Conservation (phyloP, 1,140 invertebrate genomes). For the Reticulitermes speratus region DNA sequence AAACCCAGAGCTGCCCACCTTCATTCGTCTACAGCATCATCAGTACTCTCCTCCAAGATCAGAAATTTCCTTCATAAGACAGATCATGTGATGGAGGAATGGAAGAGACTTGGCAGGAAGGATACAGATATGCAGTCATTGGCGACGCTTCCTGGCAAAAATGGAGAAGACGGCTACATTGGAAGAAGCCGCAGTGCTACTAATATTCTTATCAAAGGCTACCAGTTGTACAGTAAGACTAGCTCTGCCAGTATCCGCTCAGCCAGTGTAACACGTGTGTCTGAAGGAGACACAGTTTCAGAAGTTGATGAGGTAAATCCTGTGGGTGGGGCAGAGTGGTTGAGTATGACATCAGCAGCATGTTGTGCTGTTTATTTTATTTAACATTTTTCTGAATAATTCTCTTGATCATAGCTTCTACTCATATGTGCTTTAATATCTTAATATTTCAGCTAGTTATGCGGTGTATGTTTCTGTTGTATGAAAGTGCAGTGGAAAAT, state of each 20-base stretch:
- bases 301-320: conserved; percentile 60
- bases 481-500: no score
- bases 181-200: conserved; percentile 70
- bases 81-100: conserved; percentile 83
- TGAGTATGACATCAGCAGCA: neutral
- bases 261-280: neutral
- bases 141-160: neutral
- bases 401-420: no score
- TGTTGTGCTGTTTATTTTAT: neutral
- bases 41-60: conserved; percentile 71
- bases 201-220: conserved; percentile 77
- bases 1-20: conserved; percentile 69
- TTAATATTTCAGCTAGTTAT: no score
- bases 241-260: neutral
- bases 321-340: neutral
- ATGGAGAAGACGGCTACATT: conserved; percentile 46
- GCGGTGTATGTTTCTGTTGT: no score
- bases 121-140: conserved; percentile 42
- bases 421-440: no score
- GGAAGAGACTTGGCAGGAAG: conserved; percentile 63
- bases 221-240: conserved; percentile 62
- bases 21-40: conserved; percentile 71
- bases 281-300: conserved; percentile 53
- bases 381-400: no score
- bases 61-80: conserved; percentile 76